Conservation (phyloP, 2,797 vertebrate species). For the Smutsia temminckii region DNA sequence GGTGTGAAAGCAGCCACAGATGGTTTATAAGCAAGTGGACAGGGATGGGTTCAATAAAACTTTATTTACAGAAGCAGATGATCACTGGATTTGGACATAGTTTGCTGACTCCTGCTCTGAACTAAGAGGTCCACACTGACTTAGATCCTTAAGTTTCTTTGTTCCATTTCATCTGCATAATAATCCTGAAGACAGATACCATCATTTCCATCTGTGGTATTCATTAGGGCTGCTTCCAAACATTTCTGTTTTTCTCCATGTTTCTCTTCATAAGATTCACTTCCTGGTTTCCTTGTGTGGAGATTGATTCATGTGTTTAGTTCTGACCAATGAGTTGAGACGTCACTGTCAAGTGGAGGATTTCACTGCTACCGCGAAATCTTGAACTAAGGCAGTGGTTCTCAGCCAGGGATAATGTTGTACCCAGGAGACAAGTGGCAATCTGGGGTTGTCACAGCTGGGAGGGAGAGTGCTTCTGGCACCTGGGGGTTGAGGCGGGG, state of each 20-base stretch:
- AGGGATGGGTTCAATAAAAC: slow-evolving; percentile 9
- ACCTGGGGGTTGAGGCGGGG: not conserved
- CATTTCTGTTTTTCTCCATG: not conserved
- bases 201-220: not conserved
- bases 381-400: not conserved
- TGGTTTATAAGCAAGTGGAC: not conserved
- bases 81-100: not conserved
- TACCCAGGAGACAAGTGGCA: not conserved
- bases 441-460: not conserved
- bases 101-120: not conserved
- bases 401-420: not conserved
- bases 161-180: not conserved
- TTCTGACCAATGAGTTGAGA: not conserved
- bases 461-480: not conserved
- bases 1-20: not conserved
- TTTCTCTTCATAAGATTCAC: not conserved
- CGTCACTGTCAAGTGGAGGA: not conserved
- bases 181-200: not conserved
- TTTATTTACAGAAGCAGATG: slow-evolving; percentile 23
- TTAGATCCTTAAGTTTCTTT: not conserved
- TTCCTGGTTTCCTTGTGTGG: not conserved
- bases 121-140: not conserved
- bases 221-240: not conserved
- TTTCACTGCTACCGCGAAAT: not conserved
- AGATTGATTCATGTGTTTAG: not conserved